Base-by-base conservation (phyloP, 2,888 invertebrate genomes). In the Acrobasis suavella region DNA sequence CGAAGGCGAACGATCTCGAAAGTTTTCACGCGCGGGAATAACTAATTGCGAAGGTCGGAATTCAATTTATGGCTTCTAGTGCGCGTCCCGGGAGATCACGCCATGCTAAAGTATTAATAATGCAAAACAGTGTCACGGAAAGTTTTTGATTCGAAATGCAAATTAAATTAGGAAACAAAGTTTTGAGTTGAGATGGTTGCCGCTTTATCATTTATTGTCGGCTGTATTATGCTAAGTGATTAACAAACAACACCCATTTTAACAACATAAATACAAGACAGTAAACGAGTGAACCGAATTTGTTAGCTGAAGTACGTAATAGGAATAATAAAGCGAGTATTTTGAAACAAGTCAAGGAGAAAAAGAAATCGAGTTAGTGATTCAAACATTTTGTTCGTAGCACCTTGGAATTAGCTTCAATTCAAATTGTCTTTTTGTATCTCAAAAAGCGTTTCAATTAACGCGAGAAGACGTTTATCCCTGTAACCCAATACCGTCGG, bases 11-110 rank as follows among this genome's bases (percentile, higher is more conserved):
- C 90, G 92, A 92, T 92, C 92, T 91, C 87, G 83, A 91, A 92
- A 92, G 91, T 91, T 92, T 91, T 91, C 91, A 91, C 91, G 91
- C 92, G 91, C 92, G 90, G 91, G 91, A 91, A 91, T 91, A 90
- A 91, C 91, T 91, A 92, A 92, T 92, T 92, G 91, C 91, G 89
- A 91, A 91, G 90, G 91, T 88, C 89, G 88, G 87, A 90, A 92
- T 92, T 91, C 91, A 91, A 92, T 92, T 92, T 91, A 91, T 91
- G 83, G 89, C 88, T 89, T 87, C 90, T 91, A 89, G 90, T 90
- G 84, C 85, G 88, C 86, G 89, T 90, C 88, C 82, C 79, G 85
- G 82, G 91, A 90, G 90, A 91, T 91, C 91, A 89, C 85, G 88
- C 86, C 81, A 85, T 83, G 84, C 86, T 83, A 83, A 87, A 89